phyloP scores from a whole-genome alignment of 2,113 vertebrate species.

The Peromyscus leucopus region DNA sequence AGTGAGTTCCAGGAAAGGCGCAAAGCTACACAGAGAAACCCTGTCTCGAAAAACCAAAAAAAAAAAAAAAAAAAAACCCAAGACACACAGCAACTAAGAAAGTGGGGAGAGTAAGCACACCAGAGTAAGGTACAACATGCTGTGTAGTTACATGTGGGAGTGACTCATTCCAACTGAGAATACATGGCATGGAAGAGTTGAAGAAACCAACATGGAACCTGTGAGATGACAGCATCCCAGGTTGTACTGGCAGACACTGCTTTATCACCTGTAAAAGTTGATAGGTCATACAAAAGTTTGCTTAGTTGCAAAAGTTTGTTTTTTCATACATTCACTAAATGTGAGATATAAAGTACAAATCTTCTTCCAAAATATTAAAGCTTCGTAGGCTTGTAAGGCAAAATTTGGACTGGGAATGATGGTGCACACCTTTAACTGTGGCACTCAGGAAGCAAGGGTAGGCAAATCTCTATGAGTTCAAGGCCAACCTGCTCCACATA shows the following conservation, averaged over 20 bases:
- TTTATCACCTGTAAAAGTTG: constrained; percentile 15
- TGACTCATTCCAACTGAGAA: background rate
- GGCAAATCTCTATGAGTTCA: background rate
- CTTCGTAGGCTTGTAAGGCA: background rate
- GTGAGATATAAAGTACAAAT: constrained; percentile 50
- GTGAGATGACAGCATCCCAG: background rate
- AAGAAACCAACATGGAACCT: background rate
- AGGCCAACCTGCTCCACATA: background rate
- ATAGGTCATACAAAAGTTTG: constrained; percentile 9
- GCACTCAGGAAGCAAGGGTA: background rate
- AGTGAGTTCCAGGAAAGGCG: too few species aligned
- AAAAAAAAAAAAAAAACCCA: too few species aligned
- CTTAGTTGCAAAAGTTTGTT: background rate
- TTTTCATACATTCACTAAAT: constrained; percentile 4
- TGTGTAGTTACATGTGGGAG: background rate
- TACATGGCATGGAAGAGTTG: constrained; percentile 1
- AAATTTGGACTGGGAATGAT: background rate
- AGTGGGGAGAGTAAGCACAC: constrained; percentile 11
- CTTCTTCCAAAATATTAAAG: constrained; percentile 21
- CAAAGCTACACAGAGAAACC: too few species aligned
- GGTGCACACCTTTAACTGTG: background rate
- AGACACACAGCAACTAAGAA: background rate
- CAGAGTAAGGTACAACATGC: background rate
- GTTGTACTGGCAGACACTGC: background rate
- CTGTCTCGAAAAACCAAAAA: too few species aligned